phyloP scores from a whole-genome alignment of 92 coral and sea anemone genomes.

The Epizoanthus illoricatus region DNA sequence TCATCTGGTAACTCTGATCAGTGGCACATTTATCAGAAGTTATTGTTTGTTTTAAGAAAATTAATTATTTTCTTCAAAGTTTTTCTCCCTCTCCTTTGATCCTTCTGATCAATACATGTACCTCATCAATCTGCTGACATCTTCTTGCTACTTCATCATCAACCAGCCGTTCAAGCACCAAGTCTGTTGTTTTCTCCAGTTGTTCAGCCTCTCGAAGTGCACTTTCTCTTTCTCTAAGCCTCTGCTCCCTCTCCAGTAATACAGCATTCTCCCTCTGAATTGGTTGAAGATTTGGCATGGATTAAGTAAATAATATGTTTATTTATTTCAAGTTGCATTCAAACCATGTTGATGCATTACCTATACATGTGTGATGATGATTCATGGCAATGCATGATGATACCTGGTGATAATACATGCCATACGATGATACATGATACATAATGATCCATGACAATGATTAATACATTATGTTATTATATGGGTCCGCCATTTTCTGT shows the following conservation, averaged over 20 bases:
- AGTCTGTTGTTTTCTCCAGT: conserved; percentile 77
- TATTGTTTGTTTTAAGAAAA: too few species aligned
- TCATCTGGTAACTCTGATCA: too few species aligned
- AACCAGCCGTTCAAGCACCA: conserved; percentile 77
- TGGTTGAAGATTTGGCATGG: neutral
- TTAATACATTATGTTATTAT: too few species aligned
- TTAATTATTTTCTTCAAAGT: too few species aligned
- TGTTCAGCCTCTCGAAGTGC: conserved; percentile 81
- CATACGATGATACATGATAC: too few species aligned
- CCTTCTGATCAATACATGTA: conserved; percentile 9
- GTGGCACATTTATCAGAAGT: too few species aligned
- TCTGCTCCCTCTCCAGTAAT: conserved; percentile 78
- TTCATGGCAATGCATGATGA: neutral
- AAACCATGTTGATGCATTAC: neutral
- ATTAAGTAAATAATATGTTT: neutral
- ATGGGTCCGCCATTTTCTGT: too few species aligned
- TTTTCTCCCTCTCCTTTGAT: too few species aligned
- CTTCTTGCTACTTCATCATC: conserved; percentile 80
- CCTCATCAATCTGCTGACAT: conserved; percentile 79
- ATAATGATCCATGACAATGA: too few species aligned
- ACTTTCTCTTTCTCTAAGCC: conserved; percentile 83
- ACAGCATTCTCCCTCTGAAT: conserved; percentile 77
- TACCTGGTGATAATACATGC: too few species aligned
- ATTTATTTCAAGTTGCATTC: neutral
- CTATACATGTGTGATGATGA: neutral